Evolutionary conservation across 2,888 invertebrate genomes (phyloP), one percentile per base, ranked within the genome.

Genomic region (Phalera bucephala): DNA sequence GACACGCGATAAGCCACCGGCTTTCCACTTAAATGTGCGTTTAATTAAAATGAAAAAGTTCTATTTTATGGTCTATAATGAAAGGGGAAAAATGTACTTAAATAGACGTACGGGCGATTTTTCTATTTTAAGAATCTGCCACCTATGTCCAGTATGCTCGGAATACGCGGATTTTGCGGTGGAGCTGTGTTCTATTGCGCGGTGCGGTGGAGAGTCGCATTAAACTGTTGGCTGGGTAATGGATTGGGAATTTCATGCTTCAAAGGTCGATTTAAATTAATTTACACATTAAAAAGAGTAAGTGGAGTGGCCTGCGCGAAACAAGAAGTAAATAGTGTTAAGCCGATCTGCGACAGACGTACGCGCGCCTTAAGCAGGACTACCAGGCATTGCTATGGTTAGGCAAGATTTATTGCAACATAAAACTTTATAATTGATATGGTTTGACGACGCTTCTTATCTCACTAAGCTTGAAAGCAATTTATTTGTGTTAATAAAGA

Each of bases 241-340:
- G 82, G 73, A 83, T 84, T 76, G 73, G 70, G 85, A 80, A 85
- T 87, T 81, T 83, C 74, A 77, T 72, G 75, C 74, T 72, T 56
- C 72, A 74, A 79, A 78, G 79, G 80, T 81, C 75, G 76, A 72
- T 79, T 79, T 77, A 80, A 86, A 86, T 86, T 86, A 85, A 87
- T 86, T 83, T 80, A 82, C 64, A 81, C 80, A 77, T 80, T 80
- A 76, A 75, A 78, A 75, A 74, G 75, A 78, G 64, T 54, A 75
- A 80, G 76, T 75, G 63, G 58, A 61, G 64, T 57, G 59, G 52
- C 57, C 47, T 37, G 56, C 49, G 67, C 56, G 64, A 63, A 72
- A 69, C 68, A 63, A 67, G 68, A 64, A 75, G 78, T 81, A 79
- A 82, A 81, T 75, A 77, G 72, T 74, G 65, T 67, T 84, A 81